phyloP scores from a whole-genome alignment of 2,888 invertebrate genomes.

The Lacanobia oleracea region DNA sequence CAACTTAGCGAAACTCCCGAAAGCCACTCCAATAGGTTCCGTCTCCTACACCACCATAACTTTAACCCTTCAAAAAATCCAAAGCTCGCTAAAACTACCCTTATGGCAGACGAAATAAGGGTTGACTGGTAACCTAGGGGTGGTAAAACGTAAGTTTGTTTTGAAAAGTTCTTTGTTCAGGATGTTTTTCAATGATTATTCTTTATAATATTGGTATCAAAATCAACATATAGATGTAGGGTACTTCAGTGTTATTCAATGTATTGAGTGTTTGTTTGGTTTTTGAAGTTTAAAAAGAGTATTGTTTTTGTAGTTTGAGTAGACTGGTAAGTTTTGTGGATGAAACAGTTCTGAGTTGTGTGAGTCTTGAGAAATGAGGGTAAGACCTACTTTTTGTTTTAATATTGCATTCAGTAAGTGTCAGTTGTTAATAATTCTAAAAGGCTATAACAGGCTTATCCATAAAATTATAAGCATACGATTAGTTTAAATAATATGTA shows the following conservation, averaged over 20 bases:
- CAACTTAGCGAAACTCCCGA: slow-evolving; percentile 75
- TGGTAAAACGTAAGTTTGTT: slow-evolving; percentile 48
- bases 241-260: slow-evolving; percentile 44
- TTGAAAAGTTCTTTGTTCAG: slow-evolving; percentile 71
- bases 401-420: neutral
- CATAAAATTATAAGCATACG: too few species aligned
- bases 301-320: slow-evolving; percentile 44
- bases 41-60: slow-evolving; percentile 60
- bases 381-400: neutral
- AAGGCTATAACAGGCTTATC: too few species aligned
- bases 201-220: slow-evolving; percentile 67
- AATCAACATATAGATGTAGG: slow-evolving; percentile 52
- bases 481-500: too few species aligned
- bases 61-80: slow-evolving; percentile 2
- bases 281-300: slow-evolving; percentile 15
- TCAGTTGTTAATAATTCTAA: neutral
- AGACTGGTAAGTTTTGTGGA: slow-evolving; percentile 9
- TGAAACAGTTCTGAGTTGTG: neutral
- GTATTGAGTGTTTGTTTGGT: slow-evolving; percentile 43
- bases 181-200: slow-evolving; percentile 77
- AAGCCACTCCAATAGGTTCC: slow-evolving; percentile 77
- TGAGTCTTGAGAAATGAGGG: neutral
- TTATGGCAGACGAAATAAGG: slow-evolving; percentile 20
- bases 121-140: slow-evolving; percentile 16
- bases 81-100: slow-evolving; percentile 45